Evolutionary conservation across 2,888 invertebrate genomes (phyloP).

Genomic region (Nebria salina): DNA sequence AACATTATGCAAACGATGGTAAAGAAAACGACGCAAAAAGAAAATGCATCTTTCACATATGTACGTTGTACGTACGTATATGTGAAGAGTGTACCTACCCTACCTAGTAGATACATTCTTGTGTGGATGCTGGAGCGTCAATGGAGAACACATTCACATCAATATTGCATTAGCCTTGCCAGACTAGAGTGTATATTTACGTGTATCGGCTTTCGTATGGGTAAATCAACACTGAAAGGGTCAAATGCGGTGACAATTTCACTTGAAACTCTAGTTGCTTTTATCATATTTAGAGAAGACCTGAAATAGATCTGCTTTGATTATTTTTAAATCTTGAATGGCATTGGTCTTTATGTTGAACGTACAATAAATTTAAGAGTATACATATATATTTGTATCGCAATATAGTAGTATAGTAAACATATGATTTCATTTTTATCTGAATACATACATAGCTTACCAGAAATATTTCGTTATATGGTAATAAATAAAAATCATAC

Average conservation of each 20-base stretch:
- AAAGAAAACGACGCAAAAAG: slow-evolving; percentile 18
- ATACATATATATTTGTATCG: too few relatives aligned
- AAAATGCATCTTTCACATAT: slow-evolving; percentile 20
- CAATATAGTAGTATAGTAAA: too few relatives aligned
- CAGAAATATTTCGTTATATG: too few relatives aligned
- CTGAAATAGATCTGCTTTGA: neutral
- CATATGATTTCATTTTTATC: too few relatives aligned
- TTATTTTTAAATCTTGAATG: neutral
- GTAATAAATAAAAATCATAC: too few relatives aligned
- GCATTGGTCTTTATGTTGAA: too few relatives aligned
- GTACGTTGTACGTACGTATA: slow-evolving; percentile 3
- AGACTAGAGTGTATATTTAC: neutral
- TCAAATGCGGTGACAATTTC: slow-evolving; percentile 1
- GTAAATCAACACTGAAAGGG: neutral
- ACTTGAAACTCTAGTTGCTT: neutral
- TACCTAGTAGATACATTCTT: neutral
- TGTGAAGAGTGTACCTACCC: neutral
- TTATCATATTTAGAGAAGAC: neutral
- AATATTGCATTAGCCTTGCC: slow-evolving; percentile 16
- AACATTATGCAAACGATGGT: slow-evolving; percentile 28
- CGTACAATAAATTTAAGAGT: too few relatives aligned
- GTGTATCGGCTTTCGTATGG: neutral
- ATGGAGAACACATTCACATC: slow-evolving; percentile 22
- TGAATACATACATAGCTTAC: too few relatives aligned
- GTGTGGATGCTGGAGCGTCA: neutral